Conservation (phyloP, 2,113 vertebrate genomes). For the Pogona vitticeps region DNA sequence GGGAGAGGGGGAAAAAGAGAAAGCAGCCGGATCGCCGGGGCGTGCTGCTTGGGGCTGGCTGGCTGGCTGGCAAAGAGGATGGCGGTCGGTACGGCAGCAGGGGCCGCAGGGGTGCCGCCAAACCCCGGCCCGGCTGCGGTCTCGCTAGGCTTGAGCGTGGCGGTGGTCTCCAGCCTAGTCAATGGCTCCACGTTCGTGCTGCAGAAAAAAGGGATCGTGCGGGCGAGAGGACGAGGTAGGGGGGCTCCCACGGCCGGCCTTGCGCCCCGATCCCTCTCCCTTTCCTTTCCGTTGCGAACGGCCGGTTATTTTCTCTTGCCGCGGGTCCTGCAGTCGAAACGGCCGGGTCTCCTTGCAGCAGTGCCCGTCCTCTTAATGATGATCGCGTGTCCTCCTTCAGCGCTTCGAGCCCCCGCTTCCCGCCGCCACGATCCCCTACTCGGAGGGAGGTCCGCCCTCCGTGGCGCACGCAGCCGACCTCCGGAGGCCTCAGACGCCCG, state of each 20-base stretch:
- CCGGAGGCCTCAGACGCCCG: neutral
- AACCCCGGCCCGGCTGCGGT: conserved; percentile 75
- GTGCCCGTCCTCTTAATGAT: neutral
- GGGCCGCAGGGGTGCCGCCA: conserved; percentile 39
- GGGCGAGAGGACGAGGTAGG: conserved; percentile 86
- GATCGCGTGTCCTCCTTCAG: neutral
- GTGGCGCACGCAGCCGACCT: neutral
- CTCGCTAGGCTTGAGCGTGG: conserved; percentile 82
- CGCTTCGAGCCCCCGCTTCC: neutral
- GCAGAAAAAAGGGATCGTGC: conserved; percentile 92
- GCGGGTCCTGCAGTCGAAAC: too few species aligned
- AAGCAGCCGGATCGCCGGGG: neutral
- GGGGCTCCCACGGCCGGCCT: neutral
- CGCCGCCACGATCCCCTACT: neutral
- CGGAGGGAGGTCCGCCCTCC: too few species aligned
- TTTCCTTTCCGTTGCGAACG: too few species aligned
- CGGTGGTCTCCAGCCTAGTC: conserved; percentile 90
- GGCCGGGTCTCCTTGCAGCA: neutral
- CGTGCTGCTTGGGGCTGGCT: conserved; percentile 8
- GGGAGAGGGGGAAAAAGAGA: too few species aligned
- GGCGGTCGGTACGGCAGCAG: conserved; percentile 50
- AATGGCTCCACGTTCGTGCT: conserved; percentile 95
- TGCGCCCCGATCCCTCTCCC: neutral
- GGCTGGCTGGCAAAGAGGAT: conserved; percentile 23
- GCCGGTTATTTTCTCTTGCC: neutral